Conservation (phyloP, 2,888 invertebrate genomes). For the Tetranychus piercei region DNA sequence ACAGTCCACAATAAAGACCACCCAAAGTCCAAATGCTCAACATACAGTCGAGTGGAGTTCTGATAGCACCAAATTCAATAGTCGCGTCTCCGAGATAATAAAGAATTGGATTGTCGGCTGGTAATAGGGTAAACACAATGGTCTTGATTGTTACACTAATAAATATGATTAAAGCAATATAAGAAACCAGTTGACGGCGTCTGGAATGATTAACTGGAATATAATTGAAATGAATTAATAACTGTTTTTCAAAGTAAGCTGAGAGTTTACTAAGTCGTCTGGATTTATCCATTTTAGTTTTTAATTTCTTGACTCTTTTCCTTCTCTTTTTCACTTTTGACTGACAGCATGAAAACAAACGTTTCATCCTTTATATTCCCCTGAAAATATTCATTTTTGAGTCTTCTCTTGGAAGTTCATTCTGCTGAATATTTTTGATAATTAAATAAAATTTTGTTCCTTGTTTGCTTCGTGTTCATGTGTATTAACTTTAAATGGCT, state of each 20-base stretch:
- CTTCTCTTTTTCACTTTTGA: no score
- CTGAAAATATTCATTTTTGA: no score
- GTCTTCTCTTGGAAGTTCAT: no score
- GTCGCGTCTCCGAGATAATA: background rate
- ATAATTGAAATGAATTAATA: background rate
- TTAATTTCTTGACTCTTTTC: no score
- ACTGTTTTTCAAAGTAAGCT: background rate
- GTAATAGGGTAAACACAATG: background rate
- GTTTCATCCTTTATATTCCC: no score
- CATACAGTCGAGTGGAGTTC: background rate
- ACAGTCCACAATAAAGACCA: background rate
- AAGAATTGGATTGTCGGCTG: background rate
- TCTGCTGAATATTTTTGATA: no score
- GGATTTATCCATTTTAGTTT: background rate
- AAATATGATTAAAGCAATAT: background rate
- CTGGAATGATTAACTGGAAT: background rate
- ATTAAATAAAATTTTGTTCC: no score
- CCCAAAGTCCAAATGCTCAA: background rate
- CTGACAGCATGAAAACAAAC: no score
- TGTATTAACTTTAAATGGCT: no score
- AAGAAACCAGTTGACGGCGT: background rate
- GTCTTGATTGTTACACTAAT: background rate
- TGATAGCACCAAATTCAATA: background rate
- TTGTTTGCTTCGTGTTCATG: no score
- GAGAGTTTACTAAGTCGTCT: background rate